A percentile compares a stretch with the other conserved stretches of the same genome.
Conservation (phyloP, 92 coral and sea anemone species). For the Zoanthus gigantus region DNA sequence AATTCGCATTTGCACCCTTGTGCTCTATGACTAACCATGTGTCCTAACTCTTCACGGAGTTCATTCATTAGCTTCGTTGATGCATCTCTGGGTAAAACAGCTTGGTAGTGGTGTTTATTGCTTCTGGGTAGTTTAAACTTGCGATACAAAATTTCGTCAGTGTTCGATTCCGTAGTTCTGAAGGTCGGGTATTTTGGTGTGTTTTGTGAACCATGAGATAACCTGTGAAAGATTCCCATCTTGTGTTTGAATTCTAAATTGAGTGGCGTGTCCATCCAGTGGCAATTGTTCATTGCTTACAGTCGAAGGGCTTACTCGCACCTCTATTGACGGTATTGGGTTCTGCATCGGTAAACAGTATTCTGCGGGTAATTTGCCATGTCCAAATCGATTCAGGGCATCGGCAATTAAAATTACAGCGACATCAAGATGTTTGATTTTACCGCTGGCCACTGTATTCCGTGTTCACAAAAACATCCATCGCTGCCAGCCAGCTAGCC, state of each 20-base stretch:
- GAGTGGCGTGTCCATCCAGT: neutral
- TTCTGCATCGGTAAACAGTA: no score
- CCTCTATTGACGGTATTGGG: no score
- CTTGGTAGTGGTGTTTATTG: neutral
- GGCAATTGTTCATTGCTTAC: neutral
- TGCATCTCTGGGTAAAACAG: neutral
- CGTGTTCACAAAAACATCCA: no score
- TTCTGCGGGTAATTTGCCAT: neutral
- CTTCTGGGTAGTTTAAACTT: neutral
- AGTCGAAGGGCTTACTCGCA: no score
- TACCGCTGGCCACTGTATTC: no score
- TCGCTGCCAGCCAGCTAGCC: no score
- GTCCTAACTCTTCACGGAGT: neutral
- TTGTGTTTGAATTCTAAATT: constrained; percentile 22
- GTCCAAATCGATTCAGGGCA: constrained; percentile 47
- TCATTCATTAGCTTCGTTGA: neutral
- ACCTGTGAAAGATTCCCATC: constrained; percentile 58
- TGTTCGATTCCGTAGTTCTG: constrained; percentile 11
- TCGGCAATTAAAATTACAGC: constrained; percentile 14
- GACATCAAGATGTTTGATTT: no score
- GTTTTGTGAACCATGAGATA: constrained; percentile 41
- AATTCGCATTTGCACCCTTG: neutral
- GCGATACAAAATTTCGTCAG: neutral
- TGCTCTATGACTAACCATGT: neutral
- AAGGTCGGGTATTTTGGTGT: constrained; percentile 29